phyloP scores from a whole-genome alignment of 2,797 vertebrate genomes.

The Bovichtus diacanthus region DNA sequence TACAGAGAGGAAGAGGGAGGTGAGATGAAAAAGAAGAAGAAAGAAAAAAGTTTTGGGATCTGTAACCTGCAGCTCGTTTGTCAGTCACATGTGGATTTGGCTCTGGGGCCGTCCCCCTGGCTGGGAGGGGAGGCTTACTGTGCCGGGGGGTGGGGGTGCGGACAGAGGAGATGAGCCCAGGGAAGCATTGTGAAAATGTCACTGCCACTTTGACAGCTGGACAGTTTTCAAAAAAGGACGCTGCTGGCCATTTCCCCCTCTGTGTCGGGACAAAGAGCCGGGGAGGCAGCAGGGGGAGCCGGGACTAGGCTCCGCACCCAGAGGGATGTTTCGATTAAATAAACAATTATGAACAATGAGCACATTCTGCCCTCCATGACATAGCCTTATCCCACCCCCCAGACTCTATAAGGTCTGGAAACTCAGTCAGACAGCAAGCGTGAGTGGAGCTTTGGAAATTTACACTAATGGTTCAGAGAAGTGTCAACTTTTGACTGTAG shows the following conservation, averaged over 20 bases:
- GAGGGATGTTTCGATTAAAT: constrained; percentile 85
- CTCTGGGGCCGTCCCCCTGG: constrained; percentile 25
- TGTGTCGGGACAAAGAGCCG: constrained; percentile 81
- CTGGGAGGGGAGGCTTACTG: constrained; percentile 53
- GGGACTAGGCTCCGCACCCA: constrained; percentile 68
- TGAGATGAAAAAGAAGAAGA: constrained; percentile 18
- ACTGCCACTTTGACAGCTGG: constrained; percentile 88
- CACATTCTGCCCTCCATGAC: constrained; percentile 83
- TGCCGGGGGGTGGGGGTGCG: constrained; percentile 43
- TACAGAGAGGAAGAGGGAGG: constrained; percentile 19
- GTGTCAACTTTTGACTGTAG: constrained; percentile 18
- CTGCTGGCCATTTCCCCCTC: constrained; percentile 84
- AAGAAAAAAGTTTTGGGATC: constrained; percentile 14
- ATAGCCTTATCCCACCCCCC: constrained; percentile 64
- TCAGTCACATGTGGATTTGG: constrained; percentile 54
- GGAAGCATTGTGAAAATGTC: constrained; percentile 87
- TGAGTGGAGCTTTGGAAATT: constrained; percentile 35
- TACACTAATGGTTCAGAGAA: constrained; percentile 19
- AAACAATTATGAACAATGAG: constrained; percentile 86
- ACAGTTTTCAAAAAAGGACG: constrained; percentile 87
- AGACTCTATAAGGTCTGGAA: constrained; percentile 61
- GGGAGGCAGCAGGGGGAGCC: constrained; percentile 56
- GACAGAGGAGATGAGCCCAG: constrained; percentile 74
- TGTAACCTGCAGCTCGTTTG: constrained; percentile 41
- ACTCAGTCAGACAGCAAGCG: constrained; percentile 28